Evolutionary conservation across 2,888 invertebrate genomes (phyloP).

Genomic region (Habrosyne pyritoides): DNA sequence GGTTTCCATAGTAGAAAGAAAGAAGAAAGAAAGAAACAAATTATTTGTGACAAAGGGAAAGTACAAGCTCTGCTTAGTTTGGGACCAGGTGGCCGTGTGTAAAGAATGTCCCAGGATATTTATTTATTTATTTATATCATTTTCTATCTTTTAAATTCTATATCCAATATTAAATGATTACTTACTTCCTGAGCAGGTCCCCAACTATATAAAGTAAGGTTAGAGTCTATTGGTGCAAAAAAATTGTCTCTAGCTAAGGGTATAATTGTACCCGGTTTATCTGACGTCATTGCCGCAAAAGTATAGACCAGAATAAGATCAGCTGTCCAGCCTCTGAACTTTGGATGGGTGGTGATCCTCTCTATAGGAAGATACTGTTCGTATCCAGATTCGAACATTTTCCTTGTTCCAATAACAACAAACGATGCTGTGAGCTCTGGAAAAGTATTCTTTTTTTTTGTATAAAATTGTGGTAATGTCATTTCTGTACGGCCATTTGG

Average conservation of each 20-base stretch:
- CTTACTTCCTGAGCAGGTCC: slow-evolving; percentile 34
- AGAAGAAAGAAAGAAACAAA: too few relatives aligned
- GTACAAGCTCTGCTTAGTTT: too few relatives aligned
- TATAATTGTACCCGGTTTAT: slow-evolving; percentile 54
- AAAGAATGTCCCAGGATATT: too few relatives aligned
- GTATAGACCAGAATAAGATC: slow-evolving; percentile 60
- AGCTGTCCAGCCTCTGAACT: slow-evolving; percentile 51
- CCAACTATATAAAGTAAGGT: slow-evolving; percentile 61
- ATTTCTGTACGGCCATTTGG: background rate
- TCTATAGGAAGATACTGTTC: slow-evolving; percentile 69
- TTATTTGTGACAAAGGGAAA: too few relatives aligned
- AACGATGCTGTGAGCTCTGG: slow-evolving; percentile 62
- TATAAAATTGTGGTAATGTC: background rate
- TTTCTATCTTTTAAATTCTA: slow-evolving; percentile 9
- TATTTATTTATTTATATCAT: too few relatives aligned
- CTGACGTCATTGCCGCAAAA: slow-evolving; percentile 59
- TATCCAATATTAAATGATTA: slow-evolving; percentile 7
- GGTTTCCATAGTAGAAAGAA: too few relatives aligned
- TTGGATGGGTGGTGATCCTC: slow-evolving; percentile 54
- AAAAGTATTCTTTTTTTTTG: slow-evolving; percentile 12
- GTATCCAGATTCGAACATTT: slow-evolving; percentile 60
- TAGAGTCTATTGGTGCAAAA: slow-evolving; percentile 44
- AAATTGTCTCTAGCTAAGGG: slow-evolving; percentile 44
- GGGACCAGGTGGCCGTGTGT: too few relatives aligned
- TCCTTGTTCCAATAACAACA: slow-evolving; percentile 59